Percentiles rank a stretch among this genome's conserved stretches.
These are phyloP conservation scores for Meloidogyne hapla DNA, from an alignment of 1,140 invertebrate genomes.

Conservation along the genomic window DNA sequence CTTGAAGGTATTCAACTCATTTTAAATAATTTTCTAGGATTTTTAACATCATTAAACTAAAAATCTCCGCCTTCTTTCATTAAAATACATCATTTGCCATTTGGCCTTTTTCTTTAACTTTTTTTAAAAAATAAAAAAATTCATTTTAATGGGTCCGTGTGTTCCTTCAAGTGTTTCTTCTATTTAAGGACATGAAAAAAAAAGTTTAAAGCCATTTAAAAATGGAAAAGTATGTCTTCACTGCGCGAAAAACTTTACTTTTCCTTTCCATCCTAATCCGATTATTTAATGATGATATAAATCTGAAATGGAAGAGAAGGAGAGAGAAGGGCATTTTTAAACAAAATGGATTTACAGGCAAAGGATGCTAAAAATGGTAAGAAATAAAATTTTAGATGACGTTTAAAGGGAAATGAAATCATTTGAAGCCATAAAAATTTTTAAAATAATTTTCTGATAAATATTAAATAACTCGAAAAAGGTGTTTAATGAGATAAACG, in stretches of 20 bases:
- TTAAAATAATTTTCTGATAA: too few relatives aligned
- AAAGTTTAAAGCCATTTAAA: neutral
- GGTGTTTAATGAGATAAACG: too few relatives aligned
- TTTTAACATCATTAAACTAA: neutral
- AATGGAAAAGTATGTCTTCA: neutral
- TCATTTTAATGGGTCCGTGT: neutral
- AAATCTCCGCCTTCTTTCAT: neutral
- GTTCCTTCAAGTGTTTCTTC: neutral
- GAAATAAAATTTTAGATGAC: too few relatives aligned
- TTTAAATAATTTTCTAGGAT: neutral
- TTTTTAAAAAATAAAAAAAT: neutral
- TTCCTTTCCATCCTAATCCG: slow-evolving; percentile 4
- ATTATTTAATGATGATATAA: neutral
- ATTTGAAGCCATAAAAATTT: too few relatives aligned
- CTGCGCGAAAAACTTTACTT: neutral
- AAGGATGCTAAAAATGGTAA: too few relatives aligned
- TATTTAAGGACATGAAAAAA: neutral
- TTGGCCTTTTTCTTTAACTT: neutral
- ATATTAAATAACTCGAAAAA: too few relatives aligned
- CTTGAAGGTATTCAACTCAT: neutral
- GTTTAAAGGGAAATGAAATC: too few relatives aligned
- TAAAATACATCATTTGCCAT: neutral
- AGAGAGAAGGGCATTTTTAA: too few relatives aligned
- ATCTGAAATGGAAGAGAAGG: neutral
- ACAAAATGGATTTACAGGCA: too few relatives aligned